A percentile compares a stretch with the other conserved stretches of the same genome.
Evolutionary conservation across 2,797 vertebrate genomes (phyloP).

Genomic region (Chrysolophus pictus): DNA sequence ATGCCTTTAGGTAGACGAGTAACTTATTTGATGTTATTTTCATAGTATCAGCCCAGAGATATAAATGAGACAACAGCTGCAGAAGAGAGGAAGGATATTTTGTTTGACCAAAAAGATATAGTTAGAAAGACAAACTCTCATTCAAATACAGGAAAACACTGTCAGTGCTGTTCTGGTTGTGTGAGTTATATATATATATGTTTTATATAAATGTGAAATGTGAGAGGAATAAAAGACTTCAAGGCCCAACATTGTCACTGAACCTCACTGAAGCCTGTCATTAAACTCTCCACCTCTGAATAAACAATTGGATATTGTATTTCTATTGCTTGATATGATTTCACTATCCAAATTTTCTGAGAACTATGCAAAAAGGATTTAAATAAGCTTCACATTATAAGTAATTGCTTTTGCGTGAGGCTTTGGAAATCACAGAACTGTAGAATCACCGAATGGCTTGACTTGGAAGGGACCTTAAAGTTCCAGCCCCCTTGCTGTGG

Average conservation of each 20-base stretch:
- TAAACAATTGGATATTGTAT: not conserved
- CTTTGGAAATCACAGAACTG: not conserved
- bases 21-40: not conserved
- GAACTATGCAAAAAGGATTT: not conserved
- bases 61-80: not conserved
- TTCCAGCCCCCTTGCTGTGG: not conserved
- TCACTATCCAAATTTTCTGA: not conserved
- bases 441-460: not conserved
- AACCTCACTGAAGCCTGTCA: not conserved
- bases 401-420: not conserved
- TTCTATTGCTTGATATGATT: not conserved
- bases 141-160: not conserved
- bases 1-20: not conserved
- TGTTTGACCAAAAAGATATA: not conserved
- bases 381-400: not conserved
- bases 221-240: not conserved
- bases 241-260: not conserved
- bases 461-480: not conserved
- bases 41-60: not conserved
- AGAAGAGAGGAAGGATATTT: not conserved
- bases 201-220: not conserved
- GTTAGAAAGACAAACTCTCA: not conserved
- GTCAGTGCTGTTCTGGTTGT: accelerated
- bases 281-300: not conserved
- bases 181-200: not conserved